Evolutionary conservation across 2,888 invertebrate species (phyloP), one percentile per base, ranked within the genome.

Genomic region (Germaria angustata): DNA sequence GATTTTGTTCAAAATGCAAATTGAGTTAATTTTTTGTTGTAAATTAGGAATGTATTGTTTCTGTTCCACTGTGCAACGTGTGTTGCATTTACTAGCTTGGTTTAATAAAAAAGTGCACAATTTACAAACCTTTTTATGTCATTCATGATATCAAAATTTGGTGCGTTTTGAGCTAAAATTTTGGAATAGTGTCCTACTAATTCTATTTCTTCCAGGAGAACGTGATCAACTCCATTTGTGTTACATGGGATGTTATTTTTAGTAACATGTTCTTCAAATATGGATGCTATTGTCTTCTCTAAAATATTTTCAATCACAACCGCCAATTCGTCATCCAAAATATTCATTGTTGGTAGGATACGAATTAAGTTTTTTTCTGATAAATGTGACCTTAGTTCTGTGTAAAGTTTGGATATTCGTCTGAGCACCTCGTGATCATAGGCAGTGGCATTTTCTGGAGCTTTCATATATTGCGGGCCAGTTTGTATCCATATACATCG

Each of bases 401-500:
- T 93, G 90, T 95, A 95, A 85, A 96, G 90, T 87, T 94, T 94
- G 84, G 93, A 93, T 13, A 96, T 92, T 80, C 96, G 90, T 49
- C 95, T 92, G 88, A 93, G 93, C 82, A 95, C 93, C 91, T 96
- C 96, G 28, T 92, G 92, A 63, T 94, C 94, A 82, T 93, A 92
- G 44, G 92, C 92, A 39, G 92, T 91, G 84, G 93, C 92, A 83
- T 92, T 92, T 9, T 93, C 92, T 1, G 90, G 86, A 11, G 91
- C 87, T 71, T 91, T 90, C 49, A 93, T 93, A 22, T 92, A 92
- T 84, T 92, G 92, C 2, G 93, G 93, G 2, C 93, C 93, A 61
- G 95, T 93, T 86, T 95, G 95, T 89, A 96, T 93, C 96, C 96
- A 96, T 87, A 96, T 93, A 88, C 96, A 96, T 73, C 95, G 93